Evolutionary conservation across 2,797 vertebrate genomes (phyloP).

Genomic region (Halcyon badia): DNA sequence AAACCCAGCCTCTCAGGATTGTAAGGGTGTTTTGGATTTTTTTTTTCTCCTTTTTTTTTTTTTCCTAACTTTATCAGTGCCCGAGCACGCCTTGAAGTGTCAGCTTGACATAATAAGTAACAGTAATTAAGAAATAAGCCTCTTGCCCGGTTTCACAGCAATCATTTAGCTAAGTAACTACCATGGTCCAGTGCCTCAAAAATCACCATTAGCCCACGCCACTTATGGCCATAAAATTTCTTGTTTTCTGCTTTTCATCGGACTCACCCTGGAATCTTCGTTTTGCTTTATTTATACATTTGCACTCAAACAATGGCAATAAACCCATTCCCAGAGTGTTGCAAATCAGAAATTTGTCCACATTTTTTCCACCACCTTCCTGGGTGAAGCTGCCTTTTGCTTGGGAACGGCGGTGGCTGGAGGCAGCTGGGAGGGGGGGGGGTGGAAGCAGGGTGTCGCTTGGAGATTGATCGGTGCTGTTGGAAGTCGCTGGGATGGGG

Average conservation of each 20-base stretch:
- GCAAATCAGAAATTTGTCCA: constrained; percentile 98
- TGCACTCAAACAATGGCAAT: constrained; percentile 90
- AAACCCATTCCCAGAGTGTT: constrained; percentile 95
- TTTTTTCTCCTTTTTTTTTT: constrained; percentile 68
- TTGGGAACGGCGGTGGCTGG: constrained; percentile 77
- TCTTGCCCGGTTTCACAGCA: constrained; percentile 86
- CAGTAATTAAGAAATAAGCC: constrained; percentile 97
- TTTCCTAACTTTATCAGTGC: constrained; percentile 88
- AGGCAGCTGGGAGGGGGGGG: constrained; percentile 83
- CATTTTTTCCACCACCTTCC: constrained; percentile 91
- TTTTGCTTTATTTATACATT: constrained; percentile 94
- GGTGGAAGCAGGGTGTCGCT: constrained; percentile 78
- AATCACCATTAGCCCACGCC: constrained; percentile 98
- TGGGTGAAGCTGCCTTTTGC: constrained; percentile 80
- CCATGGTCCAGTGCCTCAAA: constrained; percentile 97
- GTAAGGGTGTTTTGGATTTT: neutral
- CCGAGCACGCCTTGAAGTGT: constrained; percentile 78
- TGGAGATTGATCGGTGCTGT: constrained; percentile 69
- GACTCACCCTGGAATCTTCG: constrained; percentile 91
- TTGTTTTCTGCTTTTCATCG: constrained; percentile 98
- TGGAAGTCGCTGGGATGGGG: constrained; percentile 51
- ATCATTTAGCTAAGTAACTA: constrained; percentile 93
- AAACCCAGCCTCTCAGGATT: neutral
- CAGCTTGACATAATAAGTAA: constrained; percentile 89
- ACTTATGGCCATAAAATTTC: constrained; percentile 99